Conservation (phyloP, 2,113 vertebrate species). For the Tragelaphus imberbis region DNA sequence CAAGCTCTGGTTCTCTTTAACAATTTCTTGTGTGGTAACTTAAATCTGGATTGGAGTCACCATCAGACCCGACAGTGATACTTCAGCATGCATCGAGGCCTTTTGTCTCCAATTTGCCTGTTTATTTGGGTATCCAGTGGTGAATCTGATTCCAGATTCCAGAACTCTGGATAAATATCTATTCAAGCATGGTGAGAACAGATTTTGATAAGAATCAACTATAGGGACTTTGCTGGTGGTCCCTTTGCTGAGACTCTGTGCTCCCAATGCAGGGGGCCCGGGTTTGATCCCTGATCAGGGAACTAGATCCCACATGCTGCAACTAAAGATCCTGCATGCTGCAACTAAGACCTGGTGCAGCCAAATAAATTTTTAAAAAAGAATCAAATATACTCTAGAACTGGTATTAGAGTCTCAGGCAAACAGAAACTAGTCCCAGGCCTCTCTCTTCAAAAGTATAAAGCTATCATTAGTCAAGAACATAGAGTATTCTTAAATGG, state of each 20-base stretch:
- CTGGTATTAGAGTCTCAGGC: background rate
- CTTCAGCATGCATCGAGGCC: background rate
- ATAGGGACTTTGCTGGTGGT: background rate
- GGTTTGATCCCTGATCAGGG: background rate
- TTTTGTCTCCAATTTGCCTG: background rate
- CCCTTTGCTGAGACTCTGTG: background rate
- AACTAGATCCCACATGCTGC: background rate
- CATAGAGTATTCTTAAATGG: background rate
- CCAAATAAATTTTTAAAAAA: background rate
- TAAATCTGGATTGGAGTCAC: background rate
- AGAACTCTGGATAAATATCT: background rate
- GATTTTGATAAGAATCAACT: background rate
- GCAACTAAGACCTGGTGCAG: background rate
- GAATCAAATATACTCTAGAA: background rate
- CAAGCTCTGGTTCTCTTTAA: background rate
- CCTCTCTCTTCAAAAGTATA: background rate
- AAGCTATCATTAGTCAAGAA: background rate
- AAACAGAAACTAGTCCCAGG: background rate
- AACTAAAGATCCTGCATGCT: background rate
- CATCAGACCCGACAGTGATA: background rate
- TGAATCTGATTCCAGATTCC: background rate
- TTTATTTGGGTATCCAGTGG: background rate
- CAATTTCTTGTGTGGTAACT: background rate
- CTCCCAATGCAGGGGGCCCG: background rate
- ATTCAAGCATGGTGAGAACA: background rate